These are phyloP conservation scores for Chrysaora quinquecirrha DNA, from an alignment of 30 jellyfish, hydroid and myxozoan genomes.

Conservation along the genomic window DNA sequence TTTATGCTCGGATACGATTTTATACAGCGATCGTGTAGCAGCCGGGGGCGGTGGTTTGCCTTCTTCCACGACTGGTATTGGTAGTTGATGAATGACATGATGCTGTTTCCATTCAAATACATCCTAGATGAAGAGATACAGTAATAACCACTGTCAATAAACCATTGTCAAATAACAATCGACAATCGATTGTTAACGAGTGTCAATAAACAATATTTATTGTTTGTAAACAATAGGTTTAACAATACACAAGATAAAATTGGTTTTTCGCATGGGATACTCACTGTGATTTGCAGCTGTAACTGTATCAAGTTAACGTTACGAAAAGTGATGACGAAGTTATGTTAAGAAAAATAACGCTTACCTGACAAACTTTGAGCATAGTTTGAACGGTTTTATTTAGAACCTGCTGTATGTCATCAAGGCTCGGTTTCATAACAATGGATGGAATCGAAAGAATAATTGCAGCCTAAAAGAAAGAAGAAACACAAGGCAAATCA, in stretches of 20 bases:
- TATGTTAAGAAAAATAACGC: too few species aligned
- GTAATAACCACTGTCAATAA: too few species aligned
- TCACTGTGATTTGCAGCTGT: too few species aligned
- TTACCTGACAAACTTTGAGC: constrained; percentile 68
- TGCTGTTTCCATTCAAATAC: constrained; percentile 87
- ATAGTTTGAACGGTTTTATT: constrained; percentile 74
- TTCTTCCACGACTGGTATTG: constrained; percentile 74
- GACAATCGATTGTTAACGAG: too few species aligned
- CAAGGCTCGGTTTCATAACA: constrained; percentile 80
- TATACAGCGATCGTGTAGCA: constrained; percentile 69
- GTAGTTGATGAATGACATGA: constrained; percentile 66
- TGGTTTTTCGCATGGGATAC: too few species aligned
- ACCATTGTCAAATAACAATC: too few species aligned
- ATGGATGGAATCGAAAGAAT: constrained; percentile 75
- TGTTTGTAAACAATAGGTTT: too few species aligned
- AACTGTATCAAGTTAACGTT: too few species aligned
- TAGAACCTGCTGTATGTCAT: constrained; percentile 73
- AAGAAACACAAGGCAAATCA: too few species aligned
- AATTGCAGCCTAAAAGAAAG: constrained; percentile 55
- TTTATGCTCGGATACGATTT: constrained; percentile 80
- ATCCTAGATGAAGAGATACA: constrained; percentile 15
- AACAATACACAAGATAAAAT: too few species aligned
- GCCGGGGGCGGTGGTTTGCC: constrained; percentile 74
- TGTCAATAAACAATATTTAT: too few species aligned
- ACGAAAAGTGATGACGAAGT: too few species aligned